phyloP scores from a whole-genome alignment of 2,888 invertebrate genomes.

The Meta bourneti region DNA sequence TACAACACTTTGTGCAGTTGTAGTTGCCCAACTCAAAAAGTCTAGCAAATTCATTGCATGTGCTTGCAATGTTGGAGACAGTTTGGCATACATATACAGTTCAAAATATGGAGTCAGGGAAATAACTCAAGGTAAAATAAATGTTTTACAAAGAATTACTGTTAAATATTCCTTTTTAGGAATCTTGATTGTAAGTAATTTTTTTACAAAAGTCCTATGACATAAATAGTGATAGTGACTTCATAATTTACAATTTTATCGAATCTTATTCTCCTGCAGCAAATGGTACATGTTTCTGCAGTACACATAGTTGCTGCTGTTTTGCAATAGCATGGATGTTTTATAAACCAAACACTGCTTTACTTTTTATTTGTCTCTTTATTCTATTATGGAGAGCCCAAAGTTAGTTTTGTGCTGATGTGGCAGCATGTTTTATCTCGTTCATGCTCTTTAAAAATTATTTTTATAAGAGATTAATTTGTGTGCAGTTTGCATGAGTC shows the following conservation, averaged over 20 bases:
- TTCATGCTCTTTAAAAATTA: too few species aligned
- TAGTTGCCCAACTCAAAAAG: constrained; percentile 81
- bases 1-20: constrained; percentile 88
- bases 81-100: constrained; percentile 91
- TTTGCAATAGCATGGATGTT: not conserved
- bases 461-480: too few species aligned
- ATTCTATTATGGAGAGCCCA: too few species aligned
- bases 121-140: constrained; percentile 85
- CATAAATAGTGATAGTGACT: not conserved
- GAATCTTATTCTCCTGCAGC: not conserved
- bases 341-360: too few species aligned
- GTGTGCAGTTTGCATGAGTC: too few species aligned
- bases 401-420: too few species aligned
- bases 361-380: too few species aligned
- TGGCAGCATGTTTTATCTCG: too few species aligned
- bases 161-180: not conserved
- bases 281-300: not conserved
- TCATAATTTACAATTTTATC: not conserved
- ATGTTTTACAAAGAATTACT: not conserved
- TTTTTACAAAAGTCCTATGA: not conserved
- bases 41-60: constrained; percentile 85
- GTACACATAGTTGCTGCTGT: too few species aligned
- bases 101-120: constrained; percentile 90
- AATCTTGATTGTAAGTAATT: not conserved
- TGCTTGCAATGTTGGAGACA: constrained; percentile 93